These are phyloP conservation scores for Cynopterus sphinx DNA, from an alignment of 2,797 vertebrate genomes.

Conservation along the genomic window DNA sequence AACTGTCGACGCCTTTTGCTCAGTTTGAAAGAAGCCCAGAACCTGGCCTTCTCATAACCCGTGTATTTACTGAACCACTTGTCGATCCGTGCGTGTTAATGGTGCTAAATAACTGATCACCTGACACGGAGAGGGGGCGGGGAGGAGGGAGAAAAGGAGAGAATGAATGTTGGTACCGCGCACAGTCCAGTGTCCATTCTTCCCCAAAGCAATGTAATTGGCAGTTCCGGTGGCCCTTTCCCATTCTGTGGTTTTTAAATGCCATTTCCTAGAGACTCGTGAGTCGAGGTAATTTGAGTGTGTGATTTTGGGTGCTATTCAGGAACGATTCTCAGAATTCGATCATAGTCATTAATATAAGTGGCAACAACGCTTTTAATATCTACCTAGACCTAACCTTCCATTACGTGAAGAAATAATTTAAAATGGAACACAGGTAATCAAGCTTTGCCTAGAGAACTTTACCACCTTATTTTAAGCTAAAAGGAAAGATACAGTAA, in stretches of 20 bases:
- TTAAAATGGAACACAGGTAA: background rate
- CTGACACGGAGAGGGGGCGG: slow-evolving; percentile 33
- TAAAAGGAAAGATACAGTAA: background rate
- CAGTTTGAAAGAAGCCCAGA: background rate
- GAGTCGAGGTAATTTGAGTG: background rate
- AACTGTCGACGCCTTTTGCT: background rate
- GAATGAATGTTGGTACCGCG: background rate
- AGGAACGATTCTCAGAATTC: background rate
- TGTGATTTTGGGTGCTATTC: slow-evolving; percentile 25
- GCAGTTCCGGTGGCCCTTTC: background rate
- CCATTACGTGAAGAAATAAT: background rate
- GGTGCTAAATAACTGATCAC: slow-evolving; percentile 62
- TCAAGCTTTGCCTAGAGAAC: background rate
- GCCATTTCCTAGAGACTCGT: background rate
- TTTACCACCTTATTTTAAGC: slow-evolving; percentile 10
- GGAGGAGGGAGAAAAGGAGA: background rate
- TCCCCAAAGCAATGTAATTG: background rate
- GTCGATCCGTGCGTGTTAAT: slow-evolving; percentile 64
- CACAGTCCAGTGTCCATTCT: background rate
- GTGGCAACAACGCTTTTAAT: background rate
- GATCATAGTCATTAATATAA: background rate
- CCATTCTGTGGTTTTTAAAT: slow-evolving; percentile 13
- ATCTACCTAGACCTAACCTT: background rate
- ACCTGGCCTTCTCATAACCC: background rate
- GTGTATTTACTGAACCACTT: slow-evolving; percentile 59